Evolutionary conservation across 2,888 invertebrate species (phyloP).

Genomic region (Eilema caniola): DNA sequence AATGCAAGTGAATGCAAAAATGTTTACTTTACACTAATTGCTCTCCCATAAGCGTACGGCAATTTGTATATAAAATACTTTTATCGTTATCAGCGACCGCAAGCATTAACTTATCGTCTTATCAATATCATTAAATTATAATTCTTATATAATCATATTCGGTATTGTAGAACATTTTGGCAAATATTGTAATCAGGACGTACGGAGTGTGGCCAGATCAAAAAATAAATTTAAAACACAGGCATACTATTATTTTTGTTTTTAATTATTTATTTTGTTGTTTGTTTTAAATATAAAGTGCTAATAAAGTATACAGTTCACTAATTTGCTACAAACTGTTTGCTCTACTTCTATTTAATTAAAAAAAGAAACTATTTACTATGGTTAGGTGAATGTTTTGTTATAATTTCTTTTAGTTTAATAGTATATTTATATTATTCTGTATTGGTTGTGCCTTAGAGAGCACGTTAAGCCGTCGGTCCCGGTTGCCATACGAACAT

Average conservation of each 20-base stretch:
- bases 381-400: background rate
- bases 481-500: too few relatives aligned
- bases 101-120: background rate
- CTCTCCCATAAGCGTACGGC: background rate
- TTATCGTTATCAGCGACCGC: background rate
- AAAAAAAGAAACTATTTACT: background rate
- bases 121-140: background rate
- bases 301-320: too few relatives aligned
- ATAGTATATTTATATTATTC: background rate
- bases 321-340: background rate
- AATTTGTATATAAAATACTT: background rate
- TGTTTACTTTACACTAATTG: background rate
- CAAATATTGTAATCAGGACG: background rate
- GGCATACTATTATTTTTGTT: too few relatives aligned
- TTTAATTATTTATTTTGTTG: too few relatives aligned
- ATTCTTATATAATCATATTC: background rate
- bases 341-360: background rate
- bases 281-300: too few relatives aligned
- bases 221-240: too few relatives aligned
- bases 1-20: background rate
- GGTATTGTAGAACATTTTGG: background rate
- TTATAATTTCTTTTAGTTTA: background rate
- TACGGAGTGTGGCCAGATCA: background rate
- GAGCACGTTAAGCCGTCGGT: too few relatives aligned
- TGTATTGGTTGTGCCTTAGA: too few relatives aligned